These are phyloP conservation scores for Melipona quadrifasciata DNA, from an alignment of 1,140 invertebrate species.

Conservation along the genomic window DNA sequence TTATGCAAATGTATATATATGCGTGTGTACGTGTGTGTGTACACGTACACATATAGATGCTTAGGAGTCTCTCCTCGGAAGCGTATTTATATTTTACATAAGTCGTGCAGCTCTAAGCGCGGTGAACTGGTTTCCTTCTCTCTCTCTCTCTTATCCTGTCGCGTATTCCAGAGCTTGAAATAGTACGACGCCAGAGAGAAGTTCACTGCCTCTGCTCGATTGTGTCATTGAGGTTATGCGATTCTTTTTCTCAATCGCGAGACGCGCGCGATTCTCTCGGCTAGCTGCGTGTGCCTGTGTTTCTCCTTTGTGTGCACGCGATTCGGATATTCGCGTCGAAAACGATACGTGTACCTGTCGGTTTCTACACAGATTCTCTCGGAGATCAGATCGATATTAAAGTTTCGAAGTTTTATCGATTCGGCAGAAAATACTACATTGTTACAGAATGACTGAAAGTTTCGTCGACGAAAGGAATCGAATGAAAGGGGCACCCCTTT, in stretches of 20 bases:
- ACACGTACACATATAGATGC: background rate
- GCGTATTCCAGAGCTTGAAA: conserved; percentile 17
- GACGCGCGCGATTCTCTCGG: background rate
- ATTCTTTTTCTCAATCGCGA: background rate
- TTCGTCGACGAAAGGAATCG: background rate
- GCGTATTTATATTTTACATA: conserved; percentile 13
- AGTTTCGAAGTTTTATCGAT: background rate
- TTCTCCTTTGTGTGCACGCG: background rate
- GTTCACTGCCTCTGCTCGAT: conserved; percentile 37
- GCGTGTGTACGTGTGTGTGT: too few species aligned
- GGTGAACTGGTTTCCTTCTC: conserved; percentile 32
- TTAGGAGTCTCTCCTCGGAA: background rate
- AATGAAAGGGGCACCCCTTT: background rate
- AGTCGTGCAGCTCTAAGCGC: conserved; percentile 21
- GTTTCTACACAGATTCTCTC: background rate
- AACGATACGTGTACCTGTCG: background rate
- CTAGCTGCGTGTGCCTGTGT: background rate
- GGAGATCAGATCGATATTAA: background rate
- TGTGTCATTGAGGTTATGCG: conserved; percentile 22
- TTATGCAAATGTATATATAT: too few species aligned
- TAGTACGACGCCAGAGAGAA: conserved; percentile 21
- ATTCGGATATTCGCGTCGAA: background rate
- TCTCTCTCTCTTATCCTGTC: conserved; percentile 3
- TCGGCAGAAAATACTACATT: background rate
- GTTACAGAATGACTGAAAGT: background rate